Conservation (phyloP, 2,888 invertebrate genomes). For the Platerodrilus igneus region DNA sequence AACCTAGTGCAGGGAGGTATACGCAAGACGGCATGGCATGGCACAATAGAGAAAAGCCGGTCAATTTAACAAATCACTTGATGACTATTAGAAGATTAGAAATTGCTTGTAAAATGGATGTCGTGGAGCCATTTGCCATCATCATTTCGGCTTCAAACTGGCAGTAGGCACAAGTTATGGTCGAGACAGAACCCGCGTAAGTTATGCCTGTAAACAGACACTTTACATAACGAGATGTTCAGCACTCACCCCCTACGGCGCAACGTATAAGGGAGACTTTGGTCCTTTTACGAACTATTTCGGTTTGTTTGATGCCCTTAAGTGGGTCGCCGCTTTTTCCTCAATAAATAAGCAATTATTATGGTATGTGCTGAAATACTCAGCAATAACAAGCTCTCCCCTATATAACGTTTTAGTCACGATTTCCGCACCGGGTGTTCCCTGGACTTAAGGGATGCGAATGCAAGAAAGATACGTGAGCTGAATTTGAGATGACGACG, state of each 20-base stretch:
- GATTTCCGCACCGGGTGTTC: constrained; percentile 45
- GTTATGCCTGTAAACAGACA: constrained; percentile 49
- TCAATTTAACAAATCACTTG: constrained; percentile 43
- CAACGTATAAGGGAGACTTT: constrained; percentile 31
- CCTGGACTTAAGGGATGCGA: constrained; percentile 32
- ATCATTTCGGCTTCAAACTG: constrained; percentile 42
- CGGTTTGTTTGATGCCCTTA: constrained; percentile 13
- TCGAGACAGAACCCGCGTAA: constrained; percentile 43
- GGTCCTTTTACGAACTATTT: constrained; percentile 17
- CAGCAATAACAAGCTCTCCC: constrained; percentile 34
- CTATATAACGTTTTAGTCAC: constrained; percentile 45
- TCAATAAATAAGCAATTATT: constrained; percentile 12
- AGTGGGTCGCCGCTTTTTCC: no score
- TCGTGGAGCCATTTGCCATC: constrained; percentile 43
- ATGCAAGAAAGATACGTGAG: constrained; percentile 39
- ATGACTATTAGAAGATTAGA: constrained; percentile 44
- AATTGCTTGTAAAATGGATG: constrained; percentile 43
- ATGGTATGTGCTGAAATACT: constrained; percentile 16
- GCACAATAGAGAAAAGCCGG: constrained; percentile 24
- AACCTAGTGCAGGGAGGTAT: constrained; percentile 20
- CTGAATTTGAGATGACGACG: constrained; percentile 34
- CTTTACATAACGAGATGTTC: constrained; percentile 49
- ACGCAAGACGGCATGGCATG: no score
- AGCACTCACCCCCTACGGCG: constrained; percentile 44
- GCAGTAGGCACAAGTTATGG: constrained; percentile 41